A percentile compares a stretch with the other conserved stretches of the same genome.
Evolutionary conservation across 2,113 vertebrate species (phyloP).

Genomic region (Psittacula cyanocephala): DNA sequence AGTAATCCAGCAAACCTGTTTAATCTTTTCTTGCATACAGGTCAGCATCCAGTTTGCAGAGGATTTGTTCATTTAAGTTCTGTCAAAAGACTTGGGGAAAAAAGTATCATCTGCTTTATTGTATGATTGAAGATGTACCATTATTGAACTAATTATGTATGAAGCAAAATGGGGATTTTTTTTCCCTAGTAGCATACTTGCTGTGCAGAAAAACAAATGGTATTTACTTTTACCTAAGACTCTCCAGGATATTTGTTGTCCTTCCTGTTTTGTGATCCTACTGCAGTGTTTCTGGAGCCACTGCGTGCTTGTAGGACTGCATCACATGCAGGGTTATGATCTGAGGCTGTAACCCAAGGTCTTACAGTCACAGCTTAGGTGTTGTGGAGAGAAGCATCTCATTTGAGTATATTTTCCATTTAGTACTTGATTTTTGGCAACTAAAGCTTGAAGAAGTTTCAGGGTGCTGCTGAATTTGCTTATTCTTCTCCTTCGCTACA

Average conservation of each 20-base stretch:
- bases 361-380: not conserved
- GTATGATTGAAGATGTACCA: not conserved
- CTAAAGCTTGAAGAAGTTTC: not conserved
- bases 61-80: not conserved
- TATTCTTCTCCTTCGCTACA: not conserved
- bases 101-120: not conserved
- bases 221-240: not conserved
- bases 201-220: not conserved
- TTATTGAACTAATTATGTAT: not conserved
- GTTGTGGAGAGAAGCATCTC: not conserved
- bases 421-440: not conserved
- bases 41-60: not conserved
- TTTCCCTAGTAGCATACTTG: not conserved
- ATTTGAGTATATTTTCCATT: not conserved
- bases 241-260: not conserved
- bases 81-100: not conserved
- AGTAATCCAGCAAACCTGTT: constrained; percentile 4
- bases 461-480: not conserved
- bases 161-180: not conserved
- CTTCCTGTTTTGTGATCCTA: not conserved
- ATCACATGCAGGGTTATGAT: not conserved
- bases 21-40: not conserved
- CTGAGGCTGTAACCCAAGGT: not conserved
- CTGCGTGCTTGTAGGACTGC: accelerated
- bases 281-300: not conserved